Conservation (phyloP, 2,888 invertebrate genomes). For the Merodon equestris region DNA sequence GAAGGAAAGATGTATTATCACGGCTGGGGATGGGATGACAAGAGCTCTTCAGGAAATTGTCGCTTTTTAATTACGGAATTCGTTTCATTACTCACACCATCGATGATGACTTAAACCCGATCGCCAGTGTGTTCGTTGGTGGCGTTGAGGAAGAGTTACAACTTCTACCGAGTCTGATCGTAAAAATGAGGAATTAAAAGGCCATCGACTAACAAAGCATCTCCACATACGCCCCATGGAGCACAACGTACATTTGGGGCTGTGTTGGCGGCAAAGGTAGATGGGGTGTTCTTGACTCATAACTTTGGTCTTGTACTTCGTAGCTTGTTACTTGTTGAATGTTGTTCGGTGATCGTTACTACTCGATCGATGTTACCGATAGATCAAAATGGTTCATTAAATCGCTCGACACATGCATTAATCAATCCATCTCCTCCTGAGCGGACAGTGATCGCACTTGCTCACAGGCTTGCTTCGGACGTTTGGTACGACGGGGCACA, state of each 20-base stretch:
- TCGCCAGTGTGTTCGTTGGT: no score
- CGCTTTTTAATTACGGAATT: slow-evolving; percentile 30
- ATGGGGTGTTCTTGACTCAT: slow-evolving; percentile 15
- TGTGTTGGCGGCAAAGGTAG: slow-evolving; percentile 1
- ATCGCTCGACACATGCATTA: slow-evolving; percentile 50
- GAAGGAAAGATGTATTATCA: no score
- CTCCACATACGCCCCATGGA: slow-evolving; percentile 37
- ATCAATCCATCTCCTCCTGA: slow-evolving; percentile 35
- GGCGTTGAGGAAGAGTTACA: slow-evolving; percentile 5
- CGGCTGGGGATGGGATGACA: no score
- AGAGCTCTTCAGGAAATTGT: not conserved
- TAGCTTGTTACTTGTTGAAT: no score
- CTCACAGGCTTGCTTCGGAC: slow-evolving; percentile 7
- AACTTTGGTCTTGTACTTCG: no score
- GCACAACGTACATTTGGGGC: not conserved
- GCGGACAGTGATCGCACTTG: not conserved
- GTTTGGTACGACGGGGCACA: not conserved
- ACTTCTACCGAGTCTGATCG: not conserved
- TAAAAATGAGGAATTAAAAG: slow-evolving; percentile 50
- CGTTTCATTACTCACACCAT: slow-evolving; percentile 16
- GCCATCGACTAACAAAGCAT: slow-evolving; percentile 31
- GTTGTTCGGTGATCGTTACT: not conserved
- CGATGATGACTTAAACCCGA: no score
- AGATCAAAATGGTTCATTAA: slow-evolving; percentile 56
- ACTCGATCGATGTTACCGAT: slow-evolving; percentile 22